Evolutionary conservation across 2,888 invertebrate genomes (phyloP).

Genomic region (Glyphotaelius pellucidus): DNA sequence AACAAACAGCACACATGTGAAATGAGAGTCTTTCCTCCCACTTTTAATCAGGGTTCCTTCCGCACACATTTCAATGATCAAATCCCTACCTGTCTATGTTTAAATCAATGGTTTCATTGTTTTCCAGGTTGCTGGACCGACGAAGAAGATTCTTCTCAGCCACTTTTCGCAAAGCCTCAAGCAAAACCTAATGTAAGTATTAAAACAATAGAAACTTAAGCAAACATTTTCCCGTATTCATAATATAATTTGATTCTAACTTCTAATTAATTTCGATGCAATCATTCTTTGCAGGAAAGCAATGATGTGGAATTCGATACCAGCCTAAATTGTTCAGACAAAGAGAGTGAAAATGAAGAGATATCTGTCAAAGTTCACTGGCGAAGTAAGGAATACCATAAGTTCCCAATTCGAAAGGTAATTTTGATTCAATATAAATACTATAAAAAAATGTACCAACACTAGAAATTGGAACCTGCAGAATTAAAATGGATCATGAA

Average conservation of each 20-base stretch:
- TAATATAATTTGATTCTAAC: neutral
- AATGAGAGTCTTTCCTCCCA: neutral
- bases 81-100: neutral
- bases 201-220: neutral
- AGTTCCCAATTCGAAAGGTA: conserved; percentile 71
- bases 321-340: conserved; percentile 50
- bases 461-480: neutral
- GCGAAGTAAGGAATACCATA: conserved; percentile 72
- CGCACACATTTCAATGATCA: no score
- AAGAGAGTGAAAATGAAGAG: conserved; percentile 69
- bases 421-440: neutral
- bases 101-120: neutral
- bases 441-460: neutral
- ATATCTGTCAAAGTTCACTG: conserved; percentile 75
- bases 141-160: conserved; percentile 51
- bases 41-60: neutral
- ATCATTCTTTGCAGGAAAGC: conserved; percentile 41
- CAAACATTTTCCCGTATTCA: neutral
- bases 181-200: conserved; percentile 37
- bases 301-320: conserved; percentile 48
- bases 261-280: neutral
- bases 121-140: conserved; percentile 56
- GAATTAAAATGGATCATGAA: no score
- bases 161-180: conserved; percentile 51
- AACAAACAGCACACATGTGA: neutral